Conservation (phyloP, 2,797 vertebrate genomes). For the Lepilemur septentrionalis region DNA sequence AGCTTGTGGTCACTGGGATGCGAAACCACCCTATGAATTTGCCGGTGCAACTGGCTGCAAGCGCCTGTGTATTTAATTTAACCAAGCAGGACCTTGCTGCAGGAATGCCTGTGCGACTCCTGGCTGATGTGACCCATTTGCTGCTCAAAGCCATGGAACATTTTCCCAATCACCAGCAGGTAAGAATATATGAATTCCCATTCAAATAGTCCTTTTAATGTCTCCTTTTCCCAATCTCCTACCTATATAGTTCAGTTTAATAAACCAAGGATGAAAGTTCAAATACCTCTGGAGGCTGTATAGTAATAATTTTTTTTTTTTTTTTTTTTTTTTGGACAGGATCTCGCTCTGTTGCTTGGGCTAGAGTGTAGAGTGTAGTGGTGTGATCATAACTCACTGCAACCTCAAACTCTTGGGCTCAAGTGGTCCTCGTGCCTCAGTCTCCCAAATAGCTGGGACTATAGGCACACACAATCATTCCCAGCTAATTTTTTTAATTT, state of each 20-base stretch:
- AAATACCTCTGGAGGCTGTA: neutral
- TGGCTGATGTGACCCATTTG: slow-evolving; percentile 95
- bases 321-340: no score
- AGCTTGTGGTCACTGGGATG: slow-evolving; percentile 98
- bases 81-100: slow-evolving; percentile 97
- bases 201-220: neutral
- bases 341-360: neutral
- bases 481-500: neutral
- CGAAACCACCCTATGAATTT: slow-evolving; percentile 96
- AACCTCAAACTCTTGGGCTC: neutral
- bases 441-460: neutral
- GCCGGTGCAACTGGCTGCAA: slow-evolving; percentile 97
- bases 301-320: neutral
- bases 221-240: neutral
- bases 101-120: slow-evolving; percentile 95
- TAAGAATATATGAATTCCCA: slow-evolving; percentile 71
- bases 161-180: slow-evolving; percentile 99
- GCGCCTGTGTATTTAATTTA: slow-evolving; percentile 98
- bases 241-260: neutral
- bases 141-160: slow-evolving; percentile 98
- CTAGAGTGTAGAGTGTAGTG: neutral
- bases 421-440: neutral
- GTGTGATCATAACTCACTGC: neutral
- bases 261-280: neutral
- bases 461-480: neutral